These are phyloP conservation scores for Sebastes umbrosus DNA, from an alignment of 2,797 vertebrate species.

Conservation along the genomic window DNA sequence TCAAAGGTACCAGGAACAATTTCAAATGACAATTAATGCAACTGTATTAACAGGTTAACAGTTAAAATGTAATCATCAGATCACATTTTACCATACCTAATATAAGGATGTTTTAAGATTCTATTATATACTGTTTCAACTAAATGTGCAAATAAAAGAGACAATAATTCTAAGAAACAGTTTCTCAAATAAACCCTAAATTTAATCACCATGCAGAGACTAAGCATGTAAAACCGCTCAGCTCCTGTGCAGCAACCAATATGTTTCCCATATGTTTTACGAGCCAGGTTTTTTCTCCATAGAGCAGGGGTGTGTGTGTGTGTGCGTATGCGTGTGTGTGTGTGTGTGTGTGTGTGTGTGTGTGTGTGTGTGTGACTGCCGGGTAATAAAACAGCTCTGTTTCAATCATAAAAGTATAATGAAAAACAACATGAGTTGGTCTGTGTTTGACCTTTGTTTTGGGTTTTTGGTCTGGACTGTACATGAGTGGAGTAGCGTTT, in stretches of 20 bases:
- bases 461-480: neutral
- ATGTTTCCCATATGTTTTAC: neutral
- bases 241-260: neutral
- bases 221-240: neutral
- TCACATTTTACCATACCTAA: neutral
- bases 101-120: neutral
- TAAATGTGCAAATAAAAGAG: neutral
- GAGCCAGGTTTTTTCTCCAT: neutral
- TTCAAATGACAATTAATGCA: too few relatives aligned
- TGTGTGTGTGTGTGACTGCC: neutral
- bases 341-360: neutral
- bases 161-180: neutral
- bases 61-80: neutral
- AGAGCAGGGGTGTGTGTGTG: neutral
- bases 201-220: neutral
- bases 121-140: neutral
- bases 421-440: neutral
- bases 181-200: neutral
- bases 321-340: neutral
- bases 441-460: neutral
- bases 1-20: neutral
- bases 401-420: neutral
- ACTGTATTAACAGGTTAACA: too few relatives aligned
- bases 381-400: neutral
- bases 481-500: neutral